These are phyloP conservation scores for Leucoptera coffeella DNA, from an alignment of 2,888 invertebrate species.

Conservation along the genomic window DNA sequence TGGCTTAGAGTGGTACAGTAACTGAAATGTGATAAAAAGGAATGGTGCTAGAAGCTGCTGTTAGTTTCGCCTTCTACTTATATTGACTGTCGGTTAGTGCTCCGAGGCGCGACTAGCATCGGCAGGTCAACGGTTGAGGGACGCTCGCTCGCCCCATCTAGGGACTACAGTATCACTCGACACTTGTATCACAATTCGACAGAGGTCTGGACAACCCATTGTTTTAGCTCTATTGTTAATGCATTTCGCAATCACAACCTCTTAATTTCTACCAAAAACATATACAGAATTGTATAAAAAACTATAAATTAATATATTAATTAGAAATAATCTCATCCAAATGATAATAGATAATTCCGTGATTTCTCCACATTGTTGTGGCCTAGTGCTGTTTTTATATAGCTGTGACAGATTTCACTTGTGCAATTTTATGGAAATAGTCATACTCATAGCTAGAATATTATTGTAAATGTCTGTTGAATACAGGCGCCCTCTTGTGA, in stretches of 20 bases:
- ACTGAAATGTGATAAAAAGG: slow-evolving; percentile 56
- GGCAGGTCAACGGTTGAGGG: no score
- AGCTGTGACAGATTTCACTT: slow-evolving; percentile 51
- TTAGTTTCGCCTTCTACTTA: slow-evolving; percentile 35
- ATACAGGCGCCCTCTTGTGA: slow-evolving; percentile 45
- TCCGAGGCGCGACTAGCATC: slow-evolving; percentile 47
- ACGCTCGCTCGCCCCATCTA: slow-evolving; percentile 10
- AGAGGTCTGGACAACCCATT: no score
- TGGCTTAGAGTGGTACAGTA: slow-evolving; percentile 56
- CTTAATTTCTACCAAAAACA: slow-evolving; percentile 40
- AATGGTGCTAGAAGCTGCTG: slow-evolving; percentile 56
- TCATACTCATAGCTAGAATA: slow-evolving; percentile 47
- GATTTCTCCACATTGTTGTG: slow-evolving; percentile 23
- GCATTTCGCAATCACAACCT: no score
- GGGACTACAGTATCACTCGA: slow-evolving; percentile 54
- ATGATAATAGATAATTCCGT: slow-evolving; percentile 17
- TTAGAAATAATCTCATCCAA: slow-evolving; percentile 22
- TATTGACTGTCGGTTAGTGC: slow-evolving; percentile 46
- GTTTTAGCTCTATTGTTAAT: no score
- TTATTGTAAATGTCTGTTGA: slow-evolving; percentile 46
- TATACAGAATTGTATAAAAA: no score
- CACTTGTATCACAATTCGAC: no score
- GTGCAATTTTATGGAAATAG: slow-evolving; percentile 52
- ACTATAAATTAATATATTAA: no score
- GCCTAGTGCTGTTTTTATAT: slow-evolving; percentile 26